Evolutionary conservation across 2,888 invertebrate species (phyloP), one percentile per base, ranked within the genome.

Genomic region (Acrobeloides nanus): DNA sequence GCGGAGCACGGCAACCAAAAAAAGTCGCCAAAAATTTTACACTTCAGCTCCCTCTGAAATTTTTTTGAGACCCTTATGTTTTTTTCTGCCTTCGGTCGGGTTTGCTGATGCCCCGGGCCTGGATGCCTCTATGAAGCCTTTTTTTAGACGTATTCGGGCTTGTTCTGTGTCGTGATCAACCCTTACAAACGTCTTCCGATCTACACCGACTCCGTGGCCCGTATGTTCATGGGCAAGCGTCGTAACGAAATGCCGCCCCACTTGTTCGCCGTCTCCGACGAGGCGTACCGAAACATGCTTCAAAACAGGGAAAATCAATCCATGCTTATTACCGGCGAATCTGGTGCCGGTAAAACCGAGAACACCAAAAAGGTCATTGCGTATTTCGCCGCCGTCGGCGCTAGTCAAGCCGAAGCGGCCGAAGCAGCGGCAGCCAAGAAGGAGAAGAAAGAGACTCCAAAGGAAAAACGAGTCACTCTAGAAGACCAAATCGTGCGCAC

Each of bases 311-410:
- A 73, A 41, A 68, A 72, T 48, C 72, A 86, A 84, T 95, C 83
- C 87, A 89, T 81, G 93, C 92, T 80, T 90, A 97, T 84, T 57
- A 69, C 97, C 79, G 89, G 89, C 75, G 89, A 90, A 81, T 89
- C 89, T 82, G 95, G 95, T 82, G 95, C 95, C 80, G 95, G 95
- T 81, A 95, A 97, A 83, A 95, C 95, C 82, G 95, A 95, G 81
- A 95, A 97, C 85, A 95, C 95, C 83, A 95, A 95, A 83, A 95
- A 95, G 58, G 93, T 95, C 84, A 95, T 95, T 82, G 89, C 90
- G 78, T 95, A 95, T 84, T 95, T 95, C 82, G 79, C 79, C 51
- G 68, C 74, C 50, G 78, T 78, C 50, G 93, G 92, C 80, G 90
- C 74, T 46, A 38, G 37, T 46, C 45, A 44, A 32, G 45, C 45